Evolutionary conservation across 2,888 invertebrate genomes (phyloP).

Genomic region (Morinoia aosen): DNA sequence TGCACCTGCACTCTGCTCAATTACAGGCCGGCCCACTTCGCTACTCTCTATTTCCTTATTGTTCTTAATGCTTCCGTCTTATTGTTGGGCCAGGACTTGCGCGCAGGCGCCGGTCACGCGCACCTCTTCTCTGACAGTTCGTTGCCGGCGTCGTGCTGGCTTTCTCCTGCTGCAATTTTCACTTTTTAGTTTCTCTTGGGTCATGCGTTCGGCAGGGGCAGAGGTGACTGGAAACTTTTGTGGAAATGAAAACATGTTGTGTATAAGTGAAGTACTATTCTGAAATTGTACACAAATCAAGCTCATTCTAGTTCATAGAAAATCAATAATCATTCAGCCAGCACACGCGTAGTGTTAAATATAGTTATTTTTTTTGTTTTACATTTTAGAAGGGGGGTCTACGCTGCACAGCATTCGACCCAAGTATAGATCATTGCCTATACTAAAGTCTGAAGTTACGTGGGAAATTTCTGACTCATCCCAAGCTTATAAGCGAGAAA

Average conservation of each 20-base stretch:
- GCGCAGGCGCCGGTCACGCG: not conserved
- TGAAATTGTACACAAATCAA: not conserved
- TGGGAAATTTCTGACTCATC: too few species aligned
- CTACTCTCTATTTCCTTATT: not conserved
- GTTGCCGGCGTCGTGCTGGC: not conserved
- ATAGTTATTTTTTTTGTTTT: too few species aligned
- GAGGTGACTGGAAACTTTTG: not conserved
- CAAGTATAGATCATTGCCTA: too few species aligned
- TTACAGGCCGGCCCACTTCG: not conserved
- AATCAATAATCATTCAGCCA: too few species aligned
- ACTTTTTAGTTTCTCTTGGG: not conserved
- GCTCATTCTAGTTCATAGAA: too few species aligned
- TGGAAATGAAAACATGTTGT: not conserved
- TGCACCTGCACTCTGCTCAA: not conserved
- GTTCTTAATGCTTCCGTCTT: not conserved
- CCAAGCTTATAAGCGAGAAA: too few species aligned
- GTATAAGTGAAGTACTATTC: not conserved
- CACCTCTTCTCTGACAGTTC: not conserved
- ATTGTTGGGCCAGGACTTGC: not conserved
- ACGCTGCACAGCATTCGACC: too few species aligned
- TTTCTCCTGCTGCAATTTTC: not conserved
- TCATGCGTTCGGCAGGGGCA: not conserved
- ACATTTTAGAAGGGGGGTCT: too few species aligned
- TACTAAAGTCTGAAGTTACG: too few species aligned
- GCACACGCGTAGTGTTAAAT: too few species aligned